A percentile compares a stretch with the other conserved stretches of the same genome.
These are phyloP conservation scores for Zeuzera pyrina DNA, from an alignment of 2,888 invertebrate species.

Conservation along the genomic window DNA sequence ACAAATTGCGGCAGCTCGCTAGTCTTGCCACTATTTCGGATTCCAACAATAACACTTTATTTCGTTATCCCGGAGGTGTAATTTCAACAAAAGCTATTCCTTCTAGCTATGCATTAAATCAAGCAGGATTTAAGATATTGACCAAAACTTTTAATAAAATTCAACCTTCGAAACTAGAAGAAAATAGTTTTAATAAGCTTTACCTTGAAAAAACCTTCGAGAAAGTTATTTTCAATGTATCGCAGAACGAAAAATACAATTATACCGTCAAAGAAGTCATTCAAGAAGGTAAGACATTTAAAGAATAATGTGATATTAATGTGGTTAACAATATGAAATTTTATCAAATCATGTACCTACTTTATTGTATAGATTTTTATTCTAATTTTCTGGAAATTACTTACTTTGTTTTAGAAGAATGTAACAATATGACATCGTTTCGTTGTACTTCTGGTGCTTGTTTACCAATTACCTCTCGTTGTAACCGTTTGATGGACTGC, in stretches of 20 bases:
- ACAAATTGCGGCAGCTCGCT: conserved; percentile 68
- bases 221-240: conserved; percentile 41
- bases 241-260: conserved; percentile 34
- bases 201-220: conserved; percentile 45
- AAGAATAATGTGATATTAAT: too few species aligned
- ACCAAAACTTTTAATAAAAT: conserved; percentile 77
- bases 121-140: conserved; percentile 77
- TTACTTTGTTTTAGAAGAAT: conserved; percentile 39
- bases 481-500: conserved; percentile 81
- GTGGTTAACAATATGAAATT: background rate
- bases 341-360: conserved; percentile 2
- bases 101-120: conserved; percentile 74
- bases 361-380: conserved; percentile 2
- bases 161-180: conserved; percentile 58
- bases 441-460: conserved; percentile 77
- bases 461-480: conserved; percentile 76
- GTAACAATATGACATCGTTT: conserved; percentile 65
- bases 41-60: conserved; percentile 63
- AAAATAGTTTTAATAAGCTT: conserved; percentile 47
- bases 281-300: too few species aligned
- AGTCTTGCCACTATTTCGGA: conserved; percentile 71
- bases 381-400: background rate
- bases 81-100: conserved; percentile 76
- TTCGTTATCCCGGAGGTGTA: conserved; percentile 58
- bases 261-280: conserved; percentile 22